Evolutionary conservation across 2,797 vertebrate genomes (phyloP).

Genomic region (Carcharodon carcharias): DNA sequence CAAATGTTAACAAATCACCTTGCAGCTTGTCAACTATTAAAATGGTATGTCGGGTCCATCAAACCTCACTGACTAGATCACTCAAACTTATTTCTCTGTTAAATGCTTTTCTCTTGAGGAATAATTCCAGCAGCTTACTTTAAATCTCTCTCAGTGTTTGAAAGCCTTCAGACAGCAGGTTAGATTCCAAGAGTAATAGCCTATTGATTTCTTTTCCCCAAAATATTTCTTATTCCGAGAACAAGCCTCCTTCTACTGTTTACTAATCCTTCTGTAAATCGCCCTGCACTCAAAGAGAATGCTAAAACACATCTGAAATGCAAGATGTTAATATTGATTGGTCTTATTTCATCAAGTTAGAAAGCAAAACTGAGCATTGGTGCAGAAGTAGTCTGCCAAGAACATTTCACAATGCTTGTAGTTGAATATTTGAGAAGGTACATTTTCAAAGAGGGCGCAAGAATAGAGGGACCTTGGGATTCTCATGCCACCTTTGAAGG

Average conservation of each 20-base stretch:
- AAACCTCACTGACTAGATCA: not conserved
- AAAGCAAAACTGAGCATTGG: not conserved
- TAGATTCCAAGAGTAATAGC: not conserved
- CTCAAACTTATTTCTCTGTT: not conserved
- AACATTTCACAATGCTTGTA: not conserved
- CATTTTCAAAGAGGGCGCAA: not conserved
- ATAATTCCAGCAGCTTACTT: not conserved
- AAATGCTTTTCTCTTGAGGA: not conserved
- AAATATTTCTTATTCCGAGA: constrained; percentile 18
- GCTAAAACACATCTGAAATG: not conserved
- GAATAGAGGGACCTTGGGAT: not conserved
- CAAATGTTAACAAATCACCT: not conserved
- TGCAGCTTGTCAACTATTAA: not conserved
- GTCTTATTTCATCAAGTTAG: not conserved
- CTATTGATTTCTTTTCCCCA: not conserved
- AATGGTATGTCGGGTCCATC: not conserved
- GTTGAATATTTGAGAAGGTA: not conserved
- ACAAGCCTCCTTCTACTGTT: not conserved
- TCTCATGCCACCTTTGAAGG: not conserved
- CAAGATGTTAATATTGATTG: not conserved
- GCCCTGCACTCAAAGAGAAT: not conserved
- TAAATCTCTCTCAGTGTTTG: not conserved
- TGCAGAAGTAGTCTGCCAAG: not conserved
- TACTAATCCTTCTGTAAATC: constrained; percentile 4
- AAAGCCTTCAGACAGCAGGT: not conserved